These are phyloP conservation scores for Petrolisthes manimaculis DNA, from an alignment of 2,888 invertebrate species.

Conservation along the genomic window DNA sequence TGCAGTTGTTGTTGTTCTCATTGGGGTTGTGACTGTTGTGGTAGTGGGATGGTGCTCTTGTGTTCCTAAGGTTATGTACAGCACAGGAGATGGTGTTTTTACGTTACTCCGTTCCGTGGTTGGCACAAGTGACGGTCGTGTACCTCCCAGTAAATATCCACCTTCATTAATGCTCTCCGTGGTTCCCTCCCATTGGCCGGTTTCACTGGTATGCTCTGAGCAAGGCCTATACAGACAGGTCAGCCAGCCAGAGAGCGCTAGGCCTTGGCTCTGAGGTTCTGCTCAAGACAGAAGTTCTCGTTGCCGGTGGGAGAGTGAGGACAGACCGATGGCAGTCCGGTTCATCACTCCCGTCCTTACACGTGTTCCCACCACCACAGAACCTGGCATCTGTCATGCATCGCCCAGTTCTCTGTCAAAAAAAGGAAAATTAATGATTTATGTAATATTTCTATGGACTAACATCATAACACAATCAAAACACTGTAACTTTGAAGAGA, in stretches of 20 bases:
- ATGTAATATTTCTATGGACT: too few relatives aligned
- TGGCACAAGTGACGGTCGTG: neutral
- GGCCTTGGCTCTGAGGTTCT: too few relatives aligned
- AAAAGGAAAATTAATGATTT: neutral
- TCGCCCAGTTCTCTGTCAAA: slow-evolving; percentile 67
- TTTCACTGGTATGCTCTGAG: slow-evolving; percentile 35
- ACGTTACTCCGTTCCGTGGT: neutral
- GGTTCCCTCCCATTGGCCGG: neutral
- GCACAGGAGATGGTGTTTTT: neutral
- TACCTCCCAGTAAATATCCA: neutral
- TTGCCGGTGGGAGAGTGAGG: slow-evolving; percentile 65
- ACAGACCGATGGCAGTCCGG: slow-evolving; percentile 66
- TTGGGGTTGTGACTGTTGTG: neutral
- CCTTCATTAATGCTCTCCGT: neutral
- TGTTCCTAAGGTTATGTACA: neutral
- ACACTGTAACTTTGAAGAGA: too few relatives aligned
- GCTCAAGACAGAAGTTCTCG: slow-evolving; percentile 64
- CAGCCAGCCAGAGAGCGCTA: too few relatives aligned
- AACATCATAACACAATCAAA: too few relatives aligned
- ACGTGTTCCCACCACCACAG: slow-evolving; percentile 68
- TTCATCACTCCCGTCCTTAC: slow-evolving; percentile 68
- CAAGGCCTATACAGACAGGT: too few relatives aligned
- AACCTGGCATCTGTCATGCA: slow-evolving; percentile 67
- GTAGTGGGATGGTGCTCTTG: neutral
- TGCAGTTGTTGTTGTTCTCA: slow-evolving; percentile 1